phyloP scores from a whole-genome alignment of 2,797 vertebrate genomes.

The Acridotheres tristis region DNA sequence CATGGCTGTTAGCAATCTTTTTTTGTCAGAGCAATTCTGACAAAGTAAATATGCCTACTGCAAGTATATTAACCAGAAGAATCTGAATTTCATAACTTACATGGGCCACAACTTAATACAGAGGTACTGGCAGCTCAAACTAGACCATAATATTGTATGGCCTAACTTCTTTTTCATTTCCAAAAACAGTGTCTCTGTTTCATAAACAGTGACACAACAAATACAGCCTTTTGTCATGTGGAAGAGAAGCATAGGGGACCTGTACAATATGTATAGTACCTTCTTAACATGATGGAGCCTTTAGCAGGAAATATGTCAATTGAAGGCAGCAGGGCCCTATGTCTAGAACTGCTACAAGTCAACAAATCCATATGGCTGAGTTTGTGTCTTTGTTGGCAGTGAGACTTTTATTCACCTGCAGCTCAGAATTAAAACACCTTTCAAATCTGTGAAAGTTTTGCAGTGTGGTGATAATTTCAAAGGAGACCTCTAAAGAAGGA shows the following conservation, averaged over 20 bases:
- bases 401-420: not conserved
- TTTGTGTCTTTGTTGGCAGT: not conserved
- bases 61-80: not conserved
- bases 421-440: not conserved
- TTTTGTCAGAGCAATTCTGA: not conserved
- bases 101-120: not conserved
- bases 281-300: not conserved
- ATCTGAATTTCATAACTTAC: not conserved
- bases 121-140: not conserved
- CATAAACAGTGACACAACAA: not conserved
- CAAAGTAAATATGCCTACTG: not conserved
- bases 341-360: not conserved
- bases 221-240: not conserved
- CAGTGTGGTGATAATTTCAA: not conserved
- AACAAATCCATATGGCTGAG: not conserved
- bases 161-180: not conserved
- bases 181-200: not conserved
- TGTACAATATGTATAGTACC: too few species aligned
- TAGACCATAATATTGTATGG: too few species aligned
- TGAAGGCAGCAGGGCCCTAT: not conserved
- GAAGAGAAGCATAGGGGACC: not conserved
- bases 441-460: not conserved
- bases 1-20: not conserved
- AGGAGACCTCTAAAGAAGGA: fast-evolving
- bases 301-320: not conserved